These are phyloP conservation scores for Calyptommatus sinebrachiatus DNA, from an alignment of 2,113 vertebrate species.

Conservation along the genomic window DNA sequence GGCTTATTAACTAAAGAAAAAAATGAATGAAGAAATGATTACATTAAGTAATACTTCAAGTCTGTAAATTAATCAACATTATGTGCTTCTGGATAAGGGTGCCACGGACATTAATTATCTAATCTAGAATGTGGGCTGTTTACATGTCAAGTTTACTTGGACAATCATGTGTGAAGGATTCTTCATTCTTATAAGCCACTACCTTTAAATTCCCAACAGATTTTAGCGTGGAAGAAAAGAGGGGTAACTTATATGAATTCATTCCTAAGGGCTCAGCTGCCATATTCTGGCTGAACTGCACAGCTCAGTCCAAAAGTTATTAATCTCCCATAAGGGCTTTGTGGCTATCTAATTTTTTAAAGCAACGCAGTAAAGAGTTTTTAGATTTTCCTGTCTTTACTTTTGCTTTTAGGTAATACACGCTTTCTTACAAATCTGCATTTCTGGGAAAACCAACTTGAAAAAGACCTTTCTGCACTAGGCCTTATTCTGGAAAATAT, in stretches of 20 bases:
- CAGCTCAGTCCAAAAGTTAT: background rate
- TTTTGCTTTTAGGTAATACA: too few species aligned
- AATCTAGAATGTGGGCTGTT: slow-evolving; percentile 49
- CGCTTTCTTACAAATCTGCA: too few species aligned
- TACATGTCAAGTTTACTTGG: slow-evolving; percentile 42
- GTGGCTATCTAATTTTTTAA: background rate
- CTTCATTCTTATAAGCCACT: background rate
- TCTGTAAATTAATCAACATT: slow-evolving; percentile 70
- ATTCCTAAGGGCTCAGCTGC: background rate
- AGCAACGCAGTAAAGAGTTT: background rate
- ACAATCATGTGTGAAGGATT: slow-evolving; percentile 30
- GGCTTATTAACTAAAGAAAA: slow-evolving; percentile 59
- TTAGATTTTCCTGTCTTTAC: too few species aligned
- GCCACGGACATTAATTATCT: slow-evolving; percentile 65
- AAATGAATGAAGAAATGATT: slow-evolving; percentile 67
- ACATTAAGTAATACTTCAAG: slow-evolving; percentile 62
- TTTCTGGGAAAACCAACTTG: too few species aligned
- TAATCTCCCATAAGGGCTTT: background rate
- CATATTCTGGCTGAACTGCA: background rate
- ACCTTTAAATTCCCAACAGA: background rate
- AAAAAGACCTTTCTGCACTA: too few species aligned
- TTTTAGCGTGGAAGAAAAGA: slow-evolving; percentile 1
- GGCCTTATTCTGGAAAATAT: too few species aligned
- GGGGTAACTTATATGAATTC: slow-evolving; percentile 2
- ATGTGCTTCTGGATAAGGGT: slow-evolving; percentile 61